phyloP scores from a whole-genome alignment of 2,113 vertebrate genomes.

The Aptenodytes forsteri region DNA sequence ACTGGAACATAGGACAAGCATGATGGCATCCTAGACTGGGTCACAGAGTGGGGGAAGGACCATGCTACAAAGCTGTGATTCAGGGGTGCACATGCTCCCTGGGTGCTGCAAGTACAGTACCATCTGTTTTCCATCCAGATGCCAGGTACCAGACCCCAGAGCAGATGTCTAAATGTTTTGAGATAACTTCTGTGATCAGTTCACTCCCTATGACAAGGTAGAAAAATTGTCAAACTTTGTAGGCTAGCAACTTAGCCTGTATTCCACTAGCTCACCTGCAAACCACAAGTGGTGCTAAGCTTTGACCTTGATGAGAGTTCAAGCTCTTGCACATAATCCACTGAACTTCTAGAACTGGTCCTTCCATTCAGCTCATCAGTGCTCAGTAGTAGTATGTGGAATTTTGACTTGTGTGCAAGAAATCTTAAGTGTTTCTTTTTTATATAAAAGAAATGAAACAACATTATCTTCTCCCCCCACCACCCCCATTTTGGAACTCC shows the following conservation, averaged over 20 bases:
- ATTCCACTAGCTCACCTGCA: not conserved
- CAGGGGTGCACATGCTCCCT: fast-evolving
- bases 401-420: not conserved
- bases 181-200: not conserved
- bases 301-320: not conserved
- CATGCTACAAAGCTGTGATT: fast-evolving
- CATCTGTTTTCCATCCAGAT: not conserved
- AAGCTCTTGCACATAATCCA: not conserved
- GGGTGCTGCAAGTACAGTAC: not conserved
- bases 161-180: not conserved
- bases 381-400: not conserved
- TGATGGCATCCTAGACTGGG: not conserved
- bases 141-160: not conserved
- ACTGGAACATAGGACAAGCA: fast-evolving
- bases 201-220: not conserved
- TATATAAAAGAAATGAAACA: not conserved
- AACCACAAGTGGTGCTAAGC: not conserved
- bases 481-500: not conserved
- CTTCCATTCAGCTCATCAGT: not conserved
- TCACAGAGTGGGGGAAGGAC: not conserved
- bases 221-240: not conserved
- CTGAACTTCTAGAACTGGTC: not conserved
- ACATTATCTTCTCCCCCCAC: not conserved
- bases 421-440: not conserved
- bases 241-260: not conserved